These are phyloP conservation scores for Diplodus puntazzo DNA, from an alignment of 2,797 vertebrate genomes.

Conservation along the genomic window DNA sequence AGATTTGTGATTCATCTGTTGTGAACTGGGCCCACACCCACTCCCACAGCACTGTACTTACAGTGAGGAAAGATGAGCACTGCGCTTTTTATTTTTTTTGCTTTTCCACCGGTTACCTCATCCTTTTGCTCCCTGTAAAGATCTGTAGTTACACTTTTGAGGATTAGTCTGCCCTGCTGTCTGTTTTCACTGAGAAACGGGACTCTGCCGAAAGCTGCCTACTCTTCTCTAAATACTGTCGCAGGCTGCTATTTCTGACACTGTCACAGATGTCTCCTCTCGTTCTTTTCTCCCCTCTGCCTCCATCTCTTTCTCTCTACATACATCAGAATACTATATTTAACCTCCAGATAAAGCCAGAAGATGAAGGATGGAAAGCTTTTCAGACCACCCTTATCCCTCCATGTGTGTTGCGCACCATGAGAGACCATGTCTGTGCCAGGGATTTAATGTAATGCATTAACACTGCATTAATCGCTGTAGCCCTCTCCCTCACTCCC, in stretches of 20 bases:
- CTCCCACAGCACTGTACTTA: slow-evolving; percentile 61
- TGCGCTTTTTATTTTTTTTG: slow-evolving; percentile 23
- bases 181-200: slow-evolving; percentile 45
- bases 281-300: slow-evolving; percentile 17
- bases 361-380: slow-evolving; percentile 51
- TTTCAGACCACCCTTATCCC: slow-evolving; percentile 31
- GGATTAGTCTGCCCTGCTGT: slow-evolving; percentile 60
- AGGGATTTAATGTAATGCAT: slow-evolving; percentile 70
- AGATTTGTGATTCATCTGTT: slow-evolving; percentile 68
- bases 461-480: slow-evolving; percentile 69
- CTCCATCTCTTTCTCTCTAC: slow-evolving; percentile 18
- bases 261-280: slow-evolving; percentile 54
- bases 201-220: slow-evolving; percentile 46
- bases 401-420: slow-evolving; percentile 23
- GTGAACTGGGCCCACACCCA: slow-evolving; percentile 60
- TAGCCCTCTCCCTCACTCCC: slow-evolving; percentile 35
- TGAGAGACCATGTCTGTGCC: slow-evolving; percentile 48
- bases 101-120: slow-evolving; percentile 21
- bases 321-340: slow-evolving; percentile 61
- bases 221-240: slow-evolving; percentile 32
- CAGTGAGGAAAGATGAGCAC: slow-evolving; percentile 46
- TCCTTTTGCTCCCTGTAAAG: slow-evolving; percentile 29
- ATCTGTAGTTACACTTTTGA: slow-evolving; percentile 55
- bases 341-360: slow-evolving; percentile 54
- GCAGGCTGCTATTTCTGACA: slow-evolving; percentile 58